Percentiles rank a stretch among this genome's conserved stretches.
Conservation (phyloP, 2,888 invertebrate genomes). For the Heliconius sara region DNA sequence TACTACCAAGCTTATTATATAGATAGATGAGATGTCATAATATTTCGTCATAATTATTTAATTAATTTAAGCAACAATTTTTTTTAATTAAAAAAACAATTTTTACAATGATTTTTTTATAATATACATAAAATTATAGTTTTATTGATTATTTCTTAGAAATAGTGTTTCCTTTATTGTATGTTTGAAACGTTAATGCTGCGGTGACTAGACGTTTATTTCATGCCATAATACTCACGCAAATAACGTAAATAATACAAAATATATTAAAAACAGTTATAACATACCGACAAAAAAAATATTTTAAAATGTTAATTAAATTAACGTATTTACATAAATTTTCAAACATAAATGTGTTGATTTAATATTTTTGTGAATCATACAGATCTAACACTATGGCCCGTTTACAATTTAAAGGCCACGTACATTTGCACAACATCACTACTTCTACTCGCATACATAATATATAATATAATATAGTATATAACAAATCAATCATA, state of each 20-base stretch:
- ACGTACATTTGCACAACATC: conserved; percentile 34
- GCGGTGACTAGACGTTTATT: conserved; percentile 75
- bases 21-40: not conserved
- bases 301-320: conserved; percentile 8
- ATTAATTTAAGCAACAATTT: not conserved
- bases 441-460: conserved; percentile 42
- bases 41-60: conserved; percentile 10
- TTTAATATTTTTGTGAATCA: conserved; percentile 24
- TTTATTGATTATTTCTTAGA: conserved; percentile 27
- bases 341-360: not conserved
- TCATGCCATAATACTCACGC: conserved; percentile 45
- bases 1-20: conserved; percentile 13
- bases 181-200: conserved; percentile 57
- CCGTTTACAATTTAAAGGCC: conserved; percentile 23
- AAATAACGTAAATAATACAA: not conserved
- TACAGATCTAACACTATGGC: conserved; percentile 28
- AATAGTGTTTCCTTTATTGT: conserved; percentile 15
- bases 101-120: not conserved
- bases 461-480: conserved; percentile 31
- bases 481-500: not conserved
- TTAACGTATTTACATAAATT: conserved; percentile 17
- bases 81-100: too few relatives aligned
- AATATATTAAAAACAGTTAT: conserved; percentile 11
- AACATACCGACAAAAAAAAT: conserved; percentile 3
- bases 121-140: not conserved